Evolutionary conservation across 2,888 invertebrate species (phyloP).

Genomic region (Erpobdella octoculata): DNA sequence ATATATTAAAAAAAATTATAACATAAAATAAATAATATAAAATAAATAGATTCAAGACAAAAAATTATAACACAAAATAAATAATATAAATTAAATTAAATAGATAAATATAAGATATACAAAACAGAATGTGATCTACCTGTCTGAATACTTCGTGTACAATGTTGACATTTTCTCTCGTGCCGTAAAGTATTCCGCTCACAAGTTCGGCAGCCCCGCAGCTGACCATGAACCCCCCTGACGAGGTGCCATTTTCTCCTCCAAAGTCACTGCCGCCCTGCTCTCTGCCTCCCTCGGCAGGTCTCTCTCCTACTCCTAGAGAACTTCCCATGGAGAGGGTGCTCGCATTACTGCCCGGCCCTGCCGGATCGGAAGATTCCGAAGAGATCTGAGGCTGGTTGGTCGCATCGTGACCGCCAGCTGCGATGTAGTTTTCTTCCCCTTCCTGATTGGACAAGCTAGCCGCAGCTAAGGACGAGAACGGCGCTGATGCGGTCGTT

Average conservation of each 20-base stretch:
- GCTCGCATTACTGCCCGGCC: slow-evolving; percentile 44
- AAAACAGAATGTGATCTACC: too few relatives aligned
- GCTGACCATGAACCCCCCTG: slow-evolving; percentile 63
- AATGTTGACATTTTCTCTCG: slow-evolving; percentile 83
- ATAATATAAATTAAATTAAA: too few relatives aligned
- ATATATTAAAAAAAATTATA: too few relatives aligned
- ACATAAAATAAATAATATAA: too few relatives aligned
- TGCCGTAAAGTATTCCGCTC: slow-evolving; percentile 75
- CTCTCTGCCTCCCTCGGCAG: not conserved
- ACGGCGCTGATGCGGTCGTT: not conserved
- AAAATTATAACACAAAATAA: too few relatives aligned
- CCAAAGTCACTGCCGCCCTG: not conserved
- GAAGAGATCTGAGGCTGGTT: not conserved
- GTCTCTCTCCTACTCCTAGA: slow-evolving; percentile 6
- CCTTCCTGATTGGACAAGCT: not conserved
- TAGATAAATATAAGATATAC: too few relatives aligned
- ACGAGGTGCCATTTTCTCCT: slow-evolving; percentile 46
- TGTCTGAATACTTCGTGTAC: slow-evolving; percentile 87
- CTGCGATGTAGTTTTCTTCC: not conserved
- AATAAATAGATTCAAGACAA: too few relatives aligned
- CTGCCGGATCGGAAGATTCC: slow-evolving; percentile 23
- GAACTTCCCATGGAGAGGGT: slow-evolving; percentile 44
- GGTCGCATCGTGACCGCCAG: not conserved
- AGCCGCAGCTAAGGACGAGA: not conserved
- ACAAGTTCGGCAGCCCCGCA: slow-evolving; percentile 59